phyloP scores from a whole-genome alignment of 1,140 invertebrate genomes.

The Myzus persicae region DNA sequence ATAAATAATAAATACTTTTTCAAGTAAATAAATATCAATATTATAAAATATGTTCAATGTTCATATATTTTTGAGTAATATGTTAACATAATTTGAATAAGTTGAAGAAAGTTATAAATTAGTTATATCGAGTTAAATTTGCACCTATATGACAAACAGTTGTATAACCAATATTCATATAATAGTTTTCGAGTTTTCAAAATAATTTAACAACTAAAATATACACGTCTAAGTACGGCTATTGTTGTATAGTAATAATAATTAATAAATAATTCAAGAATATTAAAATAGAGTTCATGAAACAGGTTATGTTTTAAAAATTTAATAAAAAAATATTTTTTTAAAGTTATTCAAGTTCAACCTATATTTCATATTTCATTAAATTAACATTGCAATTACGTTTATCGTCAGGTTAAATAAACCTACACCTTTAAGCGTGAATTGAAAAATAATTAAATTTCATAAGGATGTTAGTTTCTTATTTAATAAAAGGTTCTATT shows the following conservation, averaged over 20 bases:
- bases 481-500: background rate
- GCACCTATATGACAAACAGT: background rate
- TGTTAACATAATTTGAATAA: background rate
- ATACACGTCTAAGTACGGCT: background rate
- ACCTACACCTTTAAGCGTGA: background rate
- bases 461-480: background rate
- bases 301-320: background rate
- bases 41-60: too few species aligned
- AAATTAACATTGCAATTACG: background rate
- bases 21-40: background rate
- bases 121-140: background rate
- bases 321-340: background rate
- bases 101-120: background rate
- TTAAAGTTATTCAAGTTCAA: background rate
- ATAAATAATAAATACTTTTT: background rate
- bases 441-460: background rate
- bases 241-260: background rate
- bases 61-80: too few species aligned
- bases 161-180: background rate
- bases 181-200: background rate
- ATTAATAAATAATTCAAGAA: constrained; percentile 6
- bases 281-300: background rate
- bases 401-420: background rate
- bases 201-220: background rate
- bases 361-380: background rate